phyloP scores from a whole-genome alignment of 1,140 invertebrate genomes.

The Drosophila bifasciata region DNA sequence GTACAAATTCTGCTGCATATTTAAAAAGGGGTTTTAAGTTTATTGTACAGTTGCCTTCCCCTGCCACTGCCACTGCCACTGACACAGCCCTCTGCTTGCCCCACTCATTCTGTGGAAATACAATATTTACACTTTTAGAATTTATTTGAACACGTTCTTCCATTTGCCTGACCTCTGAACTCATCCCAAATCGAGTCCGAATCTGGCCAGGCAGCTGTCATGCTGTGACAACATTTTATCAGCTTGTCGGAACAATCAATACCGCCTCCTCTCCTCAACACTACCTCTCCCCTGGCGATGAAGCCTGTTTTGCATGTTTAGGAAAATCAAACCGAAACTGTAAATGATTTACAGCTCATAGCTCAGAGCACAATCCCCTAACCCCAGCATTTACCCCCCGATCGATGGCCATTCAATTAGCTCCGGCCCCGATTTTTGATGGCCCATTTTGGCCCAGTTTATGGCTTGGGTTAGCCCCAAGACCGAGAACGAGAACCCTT shows the following conservation, averaged over 20 bases:
- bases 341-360: slow-evolving; percentile 62
- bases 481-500: slow-evolving; percentile 15
- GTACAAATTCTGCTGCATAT: slow-evolving; percentile 60
- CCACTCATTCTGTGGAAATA: slow-evolving; percentile 29
- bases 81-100: too few relatives aligned
- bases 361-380: slow-evolving; percentile 5
- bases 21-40: slow-evolving; percentile 58
- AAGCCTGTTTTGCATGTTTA: slow-evolving; percentile 58
- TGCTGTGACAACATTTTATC: slow-evolving; percentile 71
- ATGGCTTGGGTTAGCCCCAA: slow-evolving; percentile 28
- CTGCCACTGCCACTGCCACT: not conserved
- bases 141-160: slow-evolving; percentile 75
- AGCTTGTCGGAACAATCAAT: slow-evolving; percentile 44
- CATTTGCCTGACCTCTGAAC: slow-evolving; percentile 28
- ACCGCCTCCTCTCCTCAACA: slow-evolving; percentile 5
- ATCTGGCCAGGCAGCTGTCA: slow-evolving; percentile 56
- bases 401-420: slow-evolving; percentile 53
- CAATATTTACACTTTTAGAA: slow-evolving; percentile 74
- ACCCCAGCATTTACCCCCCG: not conserved
- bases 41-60: slow-evolving; percentile 17
- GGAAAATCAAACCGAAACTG: slow-evolving; percentile 55
- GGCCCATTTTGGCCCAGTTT: slow-evolving; percentile 45
- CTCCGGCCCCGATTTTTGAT: slow-evolving; percentile 33
- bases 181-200: slow-evolving; percentile 6
- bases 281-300: not conserved